Conservation (phyloP, 2,113 vertebrate genomes). For the Myotis brandtii region DNA sequence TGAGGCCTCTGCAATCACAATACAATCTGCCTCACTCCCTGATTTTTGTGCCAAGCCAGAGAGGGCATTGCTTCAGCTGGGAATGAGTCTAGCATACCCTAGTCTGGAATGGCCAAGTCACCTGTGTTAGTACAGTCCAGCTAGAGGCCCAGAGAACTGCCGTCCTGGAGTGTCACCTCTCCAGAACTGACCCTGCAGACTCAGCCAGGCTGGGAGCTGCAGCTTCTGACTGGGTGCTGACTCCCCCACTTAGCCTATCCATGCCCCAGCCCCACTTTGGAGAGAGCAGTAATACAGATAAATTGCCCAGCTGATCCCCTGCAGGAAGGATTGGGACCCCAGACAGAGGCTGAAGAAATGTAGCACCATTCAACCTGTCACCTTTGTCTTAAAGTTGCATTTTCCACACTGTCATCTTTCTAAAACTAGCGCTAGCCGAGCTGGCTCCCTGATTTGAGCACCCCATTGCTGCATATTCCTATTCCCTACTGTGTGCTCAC, state of each 20-base stretch:
- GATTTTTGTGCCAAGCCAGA: background rate
- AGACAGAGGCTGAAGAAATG: background rate
- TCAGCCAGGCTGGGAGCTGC: background rate
- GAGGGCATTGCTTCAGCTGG: background rate
- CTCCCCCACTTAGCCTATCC: background rate
- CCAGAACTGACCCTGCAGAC: background rate
- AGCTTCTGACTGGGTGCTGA: background rate
- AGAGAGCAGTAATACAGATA: background rate
- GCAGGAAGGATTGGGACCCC: background rate
- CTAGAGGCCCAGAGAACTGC: background rate
- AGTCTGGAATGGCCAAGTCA: background rate
- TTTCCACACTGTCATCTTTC: background rate
- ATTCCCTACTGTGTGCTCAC: background rate
- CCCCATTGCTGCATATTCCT: background rate
- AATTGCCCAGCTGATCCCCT: background rate
- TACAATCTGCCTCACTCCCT: background rate
- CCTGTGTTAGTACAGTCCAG: background rate
- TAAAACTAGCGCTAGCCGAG: background rate
- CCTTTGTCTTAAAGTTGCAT: background rate
- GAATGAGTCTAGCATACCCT: background rate
- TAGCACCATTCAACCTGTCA: background rate
- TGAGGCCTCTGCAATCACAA: conserved; percentile 69
- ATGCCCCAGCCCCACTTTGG: background rate
- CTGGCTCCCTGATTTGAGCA: background rate
- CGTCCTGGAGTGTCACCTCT: background rate